phyloP scores from a whole-genome alignment of 30 jellyfish, hydroid and myxozoan species.

The Morbakka virulenta region DNA sequence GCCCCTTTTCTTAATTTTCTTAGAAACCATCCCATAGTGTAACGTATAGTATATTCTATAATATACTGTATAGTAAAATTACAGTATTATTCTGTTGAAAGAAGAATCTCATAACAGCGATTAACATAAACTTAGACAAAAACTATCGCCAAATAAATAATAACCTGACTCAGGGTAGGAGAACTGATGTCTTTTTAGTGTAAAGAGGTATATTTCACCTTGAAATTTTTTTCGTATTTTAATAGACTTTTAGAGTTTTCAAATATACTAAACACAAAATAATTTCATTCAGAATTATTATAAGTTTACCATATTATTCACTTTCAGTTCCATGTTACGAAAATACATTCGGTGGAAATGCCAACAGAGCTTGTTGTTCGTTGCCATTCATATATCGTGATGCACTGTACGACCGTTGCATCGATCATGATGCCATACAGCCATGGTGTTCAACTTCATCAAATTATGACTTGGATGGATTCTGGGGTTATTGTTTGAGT shows the following conservation, averaged over 20 bases:
- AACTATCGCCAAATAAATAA: too few relatives aligned
- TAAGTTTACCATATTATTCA: neutral
- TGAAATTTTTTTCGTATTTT: too few relatives aligned
- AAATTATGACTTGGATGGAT: conserved; percentile 65
- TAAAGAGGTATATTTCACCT: too few relatives aligned
- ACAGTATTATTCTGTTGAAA: too few relatives aligned
- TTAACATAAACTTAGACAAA: too few relatives aligned
- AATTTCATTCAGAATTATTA: neutral
- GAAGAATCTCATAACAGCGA: too few relatives aligned
- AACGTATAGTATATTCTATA: too few relatives aligned
- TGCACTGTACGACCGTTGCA: conserved; percentile 55
- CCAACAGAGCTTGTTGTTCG: conserved; percentile 61
- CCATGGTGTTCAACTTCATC: conserved; percentile 76
- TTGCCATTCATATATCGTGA: conserved; percentile 68
- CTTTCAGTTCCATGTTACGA: conserved; percentile 19
- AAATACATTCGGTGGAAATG: conserved; percentile 61
- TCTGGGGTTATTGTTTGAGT: conserved; percentile 75
- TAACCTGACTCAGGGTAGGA: too few relatives aligned
- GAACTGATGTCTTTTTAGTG: too few relatives aligned
- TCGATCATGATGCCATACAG: conserved; percentile 30
- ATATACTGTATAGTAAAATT: too few relatives aligned
- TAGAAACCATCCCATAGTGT: neutral
- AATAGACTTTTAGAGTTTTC: too few relatives aligned
- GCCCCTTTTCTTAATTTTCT: neutral
- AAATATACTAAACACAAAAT: too few relatives aligned